Base-by-base conservation (phyloP, 2,888 invertebrate genomes). In the Pseudococcus jackbeardsleyi region DNA sequence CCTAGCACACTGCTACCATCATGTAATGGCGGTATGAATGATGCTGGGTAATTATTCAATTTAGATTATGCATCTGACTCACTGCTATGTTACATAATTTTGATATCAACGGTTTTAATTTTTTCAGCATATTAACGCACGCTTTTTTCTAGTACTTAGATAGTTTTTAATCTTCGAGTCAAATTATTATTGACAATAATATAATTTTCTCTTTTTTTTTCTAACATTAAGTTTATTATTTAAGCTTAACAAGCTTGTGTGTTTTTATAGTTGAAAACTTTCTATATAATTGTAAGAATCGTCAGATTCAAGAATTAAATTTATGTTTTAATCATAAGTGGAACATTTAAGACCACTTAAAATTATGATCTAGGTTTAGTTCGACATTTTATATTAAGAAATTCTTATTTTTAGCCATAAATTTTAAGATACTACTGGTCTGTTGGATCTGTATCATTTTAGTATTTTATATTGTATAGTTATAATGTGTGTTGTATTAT, bases 211-310 rank as follows among this genome's bases (percentile, higher is more conserved):
- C 39, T 11, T 6, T 46, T 77, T 39, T 77, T 11, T 6, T 77
- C 19, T 59, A 59, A 79, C 42, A 79, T 79, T 79, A 42, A 79
- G 42, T 42, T 79, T 79, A 42, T n/a, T 79, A 79, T 79, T 79
- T 79, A 79, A 79, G 79, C 79, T 79, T 79, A 46, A 79, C 42
- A 79, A 79, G 79, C 79, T 79, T 79, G 79, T 79, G 79, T 79
- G 79, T 79, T 79, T 72, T 79, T 79, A 79, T 42, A 46, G 79
- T 79, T 79, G 79, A 79, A 79, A 79, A 79, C 79, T 79, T 79
- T 79, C 79, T 79, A 46, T 15, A 79, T 79, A 79, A 79, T 79
- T n/a, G 79, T 79, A 79, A 79, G 79, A 79, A 79, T 79, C 79
- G 42, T 79, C 8, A 7, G 79, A 79, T 79, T 79, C 79, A 79